A percentile compares a stretch with the other conserved stretches of the same genome.
Conservation (phyloP, 2,888 invertebrate species). For the Subacronicta megacephala region DNA sequence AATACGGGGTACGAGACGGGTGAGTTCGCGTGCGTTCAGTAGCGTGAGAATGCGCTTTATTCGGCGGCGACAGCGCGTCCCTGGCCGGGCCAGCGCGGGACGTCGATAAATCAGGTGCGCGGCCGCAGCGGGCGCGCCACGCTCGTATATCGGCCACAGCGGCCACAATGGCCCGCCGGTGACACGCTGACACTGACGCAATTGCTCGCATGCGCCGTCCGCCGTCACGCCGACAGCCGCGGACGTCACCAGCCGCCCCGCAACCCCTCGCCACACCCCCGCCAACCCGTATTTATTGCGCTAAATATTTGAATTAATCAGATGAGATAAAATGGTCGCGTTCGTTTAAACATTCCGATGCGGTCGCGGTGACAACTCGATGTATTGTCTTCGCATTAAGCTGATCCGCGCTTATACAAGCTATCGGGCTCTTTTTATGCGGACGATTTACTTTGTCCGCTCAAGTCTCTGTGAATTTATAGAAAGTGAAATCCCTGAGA, state of each 20-base stretch:
- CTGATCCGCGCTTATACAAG: conserved; percentile 73
- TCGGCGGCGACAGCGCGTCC: conserved; percentile 83
- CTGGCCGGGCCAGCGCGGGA: conserved; percentile 68
- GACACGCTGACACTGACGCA: conserved; percentile 86
- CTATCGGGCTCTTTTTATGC: conserved; percentile 73
- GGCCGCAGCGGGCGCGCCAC: conserved; percentile 71
- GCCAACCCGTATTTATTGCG: conserved; percentile 84
- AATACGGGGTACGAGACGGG: conserved; percentile 83
- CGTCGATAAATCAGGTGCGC: conserved; percentile 87
- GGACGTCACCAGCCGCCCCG: conserved; percentile 67
- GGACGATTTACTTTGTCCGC: conserved; percentile 57
- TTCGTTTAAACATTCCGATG: conserved; percentile 87
- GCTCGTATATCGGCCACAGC: conserved; percentile 78
- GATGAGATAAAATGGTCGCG: conserved; percentile 87
- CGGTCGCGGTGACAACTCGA: conserved; percentile 87
- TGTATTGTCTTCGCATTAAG: conserved; percentile 86
- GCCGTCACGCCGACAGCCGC: conserved; percentile 71
- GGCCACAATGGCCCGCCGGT: conserved; percentile 81
- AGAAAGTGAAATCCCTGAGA: conserved; percentile 47
- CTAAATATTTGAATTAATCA: conserved; percentile 90
- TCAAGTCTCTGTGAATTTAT: conserved; percentile 51
- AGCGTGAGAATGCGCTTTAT: conserved; percentile 89
- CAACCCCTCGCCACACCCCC: conserved; percentile 61
- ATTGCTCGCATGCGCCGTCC: conserved; percentile 82
- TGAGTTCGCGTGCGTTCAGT: conserved; percentile 88